Base-by-base conservation (phyloP, 2,113 vertebrate species). In the Panthera uncia region DNA sequence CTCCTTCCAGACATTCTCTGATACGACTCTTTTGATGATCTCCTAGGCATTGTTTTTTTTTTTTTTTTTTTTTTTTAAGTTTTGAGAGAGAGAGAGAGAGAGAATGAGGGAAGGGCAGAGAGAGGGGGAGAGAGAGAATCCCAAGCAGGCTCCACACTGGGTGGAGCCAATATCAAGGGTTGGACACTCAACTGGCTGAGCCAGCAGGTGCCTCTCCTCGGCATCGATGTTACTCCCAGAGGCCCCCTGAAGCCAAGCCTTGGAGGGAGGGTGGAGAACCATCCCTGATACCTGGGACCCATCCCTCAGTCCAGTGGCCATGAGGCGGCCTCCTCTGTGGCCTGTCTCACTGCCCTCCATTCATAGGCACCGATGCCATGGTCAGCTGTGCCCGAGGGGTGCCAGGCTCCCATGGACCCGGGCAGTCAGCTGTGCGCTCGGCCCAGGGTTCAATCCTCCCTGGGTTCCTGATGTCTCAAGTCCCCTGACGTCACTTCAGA, bases 401-500 rank as follows among this genome's bases (percentile, higher is more conserved):
- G 9, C 74, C 74, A 91, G 89, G 66, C 52, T 45, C 36, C 55
- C 69, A n/a, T 9, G 52, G 48, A 89, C 31, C 33, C 1, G 38
- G 55, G 86, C 33, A 61, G 83, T 84, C 80, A 93, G 74, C 84
- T 93, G 38, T 95, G 94, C 69, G 78, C 97, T 98, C 92, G 92
- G 88, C 50, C 65, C 90, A 74, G 65, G 45, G 27, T 50, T 92
- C n/a, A 95, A 10, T 10, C 48, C 3, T 93, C 55, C 69, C 36
- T 50, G 57, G 55, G 76, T 86, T 96, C 94, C 83, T 79, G 94
- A 45, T 96, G 94, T 97, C 83, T 57, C 38, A 29, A 92, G 78
- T 79, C 6, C n/a, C 18, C 83, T 98, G 97, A 98, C 36, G 2
- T 98, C 97, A 98, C n/a, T 65, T 82, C 63, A 19, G 81, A 86